Conservation (phyloP, 1,140 invertebrate species). For the Aphidius gifuensis region DNA sequence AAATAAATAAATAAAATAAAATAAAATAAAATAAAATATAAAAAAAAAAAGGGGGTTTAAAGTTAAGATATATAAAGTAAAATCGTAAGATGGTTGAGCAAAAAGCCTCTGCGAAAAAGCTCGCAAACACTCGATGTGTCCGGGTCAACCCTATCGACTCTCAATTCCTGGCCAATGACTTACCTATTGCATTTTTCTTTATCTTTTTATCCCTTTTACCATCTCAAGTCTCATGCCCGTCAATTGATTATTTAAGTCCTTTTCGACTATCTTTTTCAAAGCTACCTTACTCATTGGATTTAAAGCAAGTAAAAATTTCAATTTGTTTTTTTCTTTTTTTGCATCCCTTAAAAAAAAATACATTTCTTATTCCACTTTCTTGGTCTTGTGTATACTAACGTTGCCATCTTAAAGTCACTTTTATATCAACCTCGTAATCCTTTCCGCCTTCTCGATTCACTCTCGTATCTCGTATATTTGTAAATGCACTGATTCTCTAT, state of each 20-base stretch:
- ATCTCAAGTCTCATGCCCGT: background rate
- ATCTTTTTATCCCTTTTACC: no score
- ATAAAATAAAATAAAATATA: background rate
- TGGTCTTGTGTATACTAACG: no score
- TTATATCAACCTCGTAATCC: no score
- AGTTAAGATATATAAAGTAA: background rate
- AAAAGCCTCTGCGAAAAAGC: background rate
- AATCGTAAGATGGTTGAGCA: slow-evolving; percentile 2
- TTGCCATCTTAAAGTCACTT: no score
- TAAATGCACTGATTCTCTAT: no score
- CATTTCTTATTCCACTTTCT: no score
- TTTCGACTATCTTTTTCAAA: slow-evolving; percentile 1
- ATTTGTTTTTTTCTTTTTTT: slow-evolving; percentile 1
- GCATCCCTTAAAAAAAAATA: background rate
- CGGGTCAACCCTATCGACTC: slow-evolving; percentile 12
- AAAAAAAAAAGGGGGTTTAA: background rate
- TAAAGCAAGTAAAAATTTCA: background rate
- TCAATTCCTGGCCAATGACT: slow-evolving; percentile 5
- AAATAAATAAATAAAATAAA: background rate
- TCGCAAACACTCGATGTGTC: slow-evolving; percentile 1
- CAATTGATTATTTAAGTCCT: slow-evolving; percentile 12
- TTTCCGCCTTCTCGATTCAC: no score
- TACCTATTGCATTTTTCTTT: no score
- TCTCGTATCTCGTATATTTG: no score
- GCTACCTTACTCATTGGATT: background rate